Percentiles rank a stretch among this genome's conserved stretches.
Conservation (phyloP, 2,888 invertebrate genomes). For the Polia nebulosa region DNA sequence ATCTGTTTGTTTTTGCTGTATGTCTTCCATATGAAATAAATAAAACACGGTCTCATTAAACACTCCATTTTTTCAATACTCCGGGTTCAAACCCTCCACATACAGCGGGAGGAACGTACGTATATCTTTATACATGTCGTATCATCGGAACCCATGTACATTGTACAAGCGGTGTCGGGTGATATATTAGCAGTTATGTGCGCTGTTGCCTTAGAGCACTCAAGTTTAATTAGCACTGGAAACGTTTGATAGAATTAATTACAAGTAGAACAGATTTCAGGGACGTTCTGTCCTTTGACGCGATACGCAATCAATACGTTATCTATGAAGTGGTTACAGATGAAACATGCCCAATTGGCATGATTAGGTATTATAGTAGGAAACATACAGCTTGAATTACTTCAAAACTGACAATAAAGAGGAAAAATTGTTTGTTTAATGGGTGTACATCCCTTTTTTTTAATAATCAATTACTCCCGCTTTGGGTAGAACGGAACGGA, state of each 20-base stretch:
- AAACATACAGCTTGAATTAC: not conserved
- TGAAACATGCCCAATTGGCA: conserved; percentile 10
- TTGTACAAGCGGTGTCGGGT: conserved; percentile 33
- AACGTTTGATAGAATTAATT: conserved; percentile 54
- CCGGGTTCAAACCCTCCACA: conserved; percentile 6
- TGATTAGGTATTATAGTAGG: conserved; percentile 6
- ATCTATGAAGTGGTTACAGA: conserved; percentile 18
- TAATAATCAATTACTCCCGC: too few species aligned
- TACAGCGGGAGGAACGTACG: conserved; percentile 1
- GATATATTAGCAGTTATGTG: conserved; percentile 35
- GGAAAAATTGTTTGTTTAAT: not conserved
- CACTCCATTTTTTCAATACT: conserved; percentile 16
- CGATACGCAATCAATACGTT: conserved; percentile 27
- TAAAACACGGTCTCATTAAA: not conserved
- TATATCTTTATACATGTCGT: conserved; percentile 1
- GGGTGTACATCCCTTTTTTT: not conserved
- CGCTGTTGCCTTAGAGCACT: conserved; percentile 45
- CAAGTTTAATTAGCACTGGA: conserved; percentile 49
- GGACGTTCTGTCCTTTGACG: conserved; percentile 21
- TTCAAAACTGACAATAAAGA: not conserved
- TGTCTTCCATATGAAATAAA: too few species aligned
- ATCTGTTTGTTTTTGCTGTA: too few species aligned
- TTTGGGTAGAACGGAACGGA: too few species aligned
- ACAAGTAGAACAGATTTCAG: conserved; percentile 39
- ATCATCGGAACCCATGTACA: conserved; percentile 36